Conservation (phyloP, 2,888 invertebrate genomes). For the Nysson spinosus region DNA sequence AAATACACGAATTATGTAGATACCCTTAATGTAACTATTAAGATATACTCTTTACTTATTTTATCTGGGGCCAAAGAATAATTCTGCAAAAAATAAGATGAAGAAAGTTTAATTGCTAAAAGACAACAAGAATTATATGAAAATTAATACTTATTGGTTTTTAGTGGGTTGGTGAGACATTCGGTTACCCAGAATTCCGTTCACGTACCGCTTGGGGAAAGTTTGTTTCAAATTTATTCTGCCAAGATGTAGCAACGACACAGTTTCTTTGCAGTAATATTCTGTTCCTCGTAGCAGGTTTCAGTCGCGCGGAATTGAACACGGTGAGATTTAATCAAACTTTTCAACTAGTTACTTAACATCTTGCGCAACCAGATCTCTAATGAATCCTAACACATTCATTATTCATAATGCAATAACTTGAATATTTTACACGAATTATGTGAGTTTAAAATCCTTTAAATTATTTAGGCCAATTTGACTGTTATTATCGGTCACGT, state of each 20-base stretch:
- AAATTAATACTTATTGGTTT: slow-evolving; percentile 11
- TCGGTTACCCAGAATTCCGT: slow-evolving; percentile 72
- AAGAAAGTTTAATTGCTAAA: neutral
- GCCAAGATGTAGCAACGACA: slow-evolving; percentile 63
- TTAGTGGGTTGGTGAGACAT: slow-evolving; percentile 73
- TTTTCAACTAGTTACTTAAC: too few relatives aligned
- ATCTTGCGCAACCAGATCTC: too few relatives aligned
- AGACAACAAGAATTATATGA: neutral
- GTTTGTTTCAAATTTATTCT: slow-evolving; percentile 69
- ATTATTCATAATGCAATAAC: neutral
- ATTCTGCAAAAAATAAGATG: too few relatives aligned
- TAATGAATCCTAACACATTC: too few relatives aligned
- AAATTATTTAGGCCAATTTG: slow-evolving; percentile 61
- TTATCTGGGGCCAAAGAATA: too few relatives aligned
- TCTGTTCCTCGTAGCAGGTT: slow-evolving; percentile 67
- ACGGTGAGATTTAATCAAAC: slow-evolving; percentile 42
- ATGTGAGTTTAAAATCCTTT: slow-evolving; percentile 20
- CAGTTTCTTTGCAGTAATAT: slow-evolving; percentile 70
- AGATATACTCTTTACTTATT: too few relatives aligned
- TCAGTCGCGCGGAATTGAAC: slow-evolving; percentile 61
- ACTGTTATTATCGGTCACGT: slow-evolving; percentile 70
- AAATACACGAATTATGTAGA: neutral
- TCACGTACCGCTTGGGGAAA: slow-evolving; percentile 71
- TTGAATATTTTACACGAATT: neutral
- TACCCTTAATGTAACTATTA: too few relatives aligned